Evolutionary conservation across 2,113 vertebrate genomes (phyloP), one percentile per base, ranked within the genome.

Genomic region (Anas platyrhynchos): DNA sequence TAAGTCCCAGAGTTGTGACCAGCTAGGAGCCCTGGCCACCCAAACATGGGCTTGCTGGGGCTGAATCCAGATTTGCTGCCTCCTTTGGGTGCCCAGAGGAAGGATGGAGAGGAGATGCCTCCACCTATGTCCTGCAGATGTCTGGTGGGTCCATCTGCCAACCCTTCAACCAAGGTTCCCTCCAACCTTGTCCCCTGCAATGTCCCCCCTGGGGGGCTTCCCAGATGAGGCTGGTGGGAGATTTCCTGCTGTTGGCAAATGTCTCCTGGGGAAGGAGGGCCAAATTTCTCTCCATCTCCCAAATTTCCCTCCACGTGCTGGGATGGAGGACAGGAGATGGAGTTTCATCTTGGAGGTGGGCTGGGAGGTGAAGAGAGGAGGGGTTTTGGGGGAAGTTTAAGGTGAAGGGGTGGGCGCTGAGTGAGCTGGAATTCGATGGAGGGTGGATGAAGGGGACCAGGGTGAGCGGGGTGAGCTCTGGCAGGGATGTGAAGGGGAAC

Each of bases 381-480:
- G n/a, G 25, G 17, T 43, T 79, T 65, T 43, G 8, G 66, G 50
- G n/a, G 52, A 54, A 34, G 16, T 41, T 31, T 29, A 6, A 36
- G 34, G 61, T 7, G 55, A 50, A 59, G 17, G 16, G 12, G 13
- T 31, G 11, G 34, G 66, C 54, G 3, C 1, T 27, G 16, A 21
- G 34, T 34, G 72, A 58, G 31, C 65, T 68, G 68, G 12, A 29
- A 8, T 6, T 73, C 10, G 2, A 6, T 10, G 48, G 31, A 81
- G 18, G 5, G 16, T 38, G 32, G 78, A 9, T 9, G 11, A 27
- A 54, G 38, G 44, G 18, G 38, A 26, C 50, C 0, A 0, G 2
- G 20, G 21, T 0, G 0, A 6, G 55, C 0, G 0, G 2, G 20
- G 21, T 0, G 0, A 6, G 43, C 43, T 5, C 20, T 68, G 52